phyloP scores from a whole-genome alignment of 2,113 vertebrate genomes.

The Lepidiolamprologus cunningtoni region DNA sequence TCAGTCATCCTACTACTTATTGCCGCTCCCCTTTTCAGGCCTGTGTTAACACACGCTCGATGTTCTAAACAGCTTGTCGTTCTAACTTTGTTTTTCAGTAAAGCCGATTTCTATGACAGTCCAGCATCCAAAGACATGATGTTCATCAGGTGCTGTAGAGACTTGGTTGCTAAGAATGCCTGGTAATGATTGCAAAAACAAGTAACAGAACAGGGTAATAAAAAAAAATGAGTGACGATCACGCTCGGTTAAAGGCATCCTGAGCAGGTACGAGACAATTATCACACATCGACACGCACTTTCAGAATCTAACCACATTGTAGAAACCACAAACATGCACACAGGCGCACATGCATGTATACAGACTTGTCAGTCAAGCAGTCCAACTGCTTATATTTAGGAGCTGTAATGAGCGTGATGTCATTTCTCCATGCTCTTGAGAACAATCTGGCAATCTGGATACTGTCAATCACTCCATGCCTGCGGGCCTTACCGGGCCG shows the following conservation, averaged over 20 bases:
- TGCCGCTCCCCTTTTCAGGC: neutral
- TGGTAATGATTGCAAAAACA: neutral
- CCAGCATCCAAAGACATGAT: neutral
- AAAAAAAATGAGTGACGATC: neutral
- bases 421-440: constrained; percentile 59
- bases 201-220: neutral
- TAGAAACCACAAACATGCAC: neutral
- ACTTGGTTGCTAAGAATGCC: no score
- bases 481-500: constrained; percentile 6
- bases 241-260: neutral
- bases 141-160: neutral
- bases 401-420: constrained; percentile 69
- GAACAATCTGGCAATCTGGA: constrained; percentile 70
- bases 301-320: neutral
- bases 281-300: neutral
- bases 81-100: neutral
- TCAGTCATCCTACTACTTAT: neutral
- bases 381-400: constrained; percentile 67
- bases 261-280: neutral
- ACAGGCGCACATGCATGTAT: constrained; percentile 25
- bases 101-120: neutral
- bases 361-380: constrained; percentile 52
- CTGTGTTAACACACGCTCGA: neutral
- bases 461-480: constrained; percentile 58
- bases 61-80: neutral